Conservation (phyloP, 1,140 invertebrate genomes). For the Cherax destructor region DNA sequence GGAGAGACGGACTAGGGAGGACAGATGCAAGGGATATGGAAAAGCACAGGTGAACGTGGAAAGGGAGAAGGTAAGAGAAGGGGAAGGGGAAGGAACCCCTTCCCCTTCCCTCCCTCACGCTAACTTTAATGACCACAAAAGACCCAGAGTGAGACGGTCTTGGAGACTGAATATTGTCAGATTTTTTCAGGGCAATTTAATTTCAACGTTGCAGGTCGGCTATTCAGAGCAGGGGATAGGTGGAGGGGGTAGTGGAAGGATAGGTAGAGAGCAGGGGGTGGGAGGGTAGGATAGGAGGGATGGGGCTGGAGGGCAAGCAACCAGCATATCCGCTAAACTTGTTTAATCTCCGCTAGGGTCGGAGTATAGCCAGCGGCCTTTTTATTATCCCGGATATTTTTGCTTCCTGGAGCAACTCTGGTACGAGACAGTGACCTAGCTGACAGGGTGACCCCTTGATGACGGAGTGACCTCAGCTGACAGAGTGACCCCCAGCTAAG, state of each 20-base stretch:
- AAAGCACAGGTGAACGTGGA: neutral
- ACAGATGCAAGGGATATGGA: too few relatives aligned
- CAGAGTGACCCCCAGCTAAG: too few relatives aligned
- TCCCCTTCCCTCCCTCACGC: neutral
- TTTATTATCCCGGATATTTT: neutral
- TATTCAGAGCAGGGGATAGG: neutral
- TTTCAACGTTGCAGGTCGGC: conserved; percentile 3
- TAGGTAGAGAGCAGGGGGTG: neutral
- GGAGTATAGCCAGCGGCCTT: neutral
- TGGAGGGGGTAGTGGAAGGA: neutral
- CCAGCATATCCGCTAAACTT: neutral
- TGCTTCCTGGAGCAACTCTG: neutral
- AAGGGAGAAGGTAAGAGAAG: neutral
- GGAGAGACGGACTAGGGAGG: too few relatives aligned
- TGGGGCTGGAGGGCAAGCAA: neutral
- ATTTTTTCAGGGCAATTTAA: conserved; percentile 48
- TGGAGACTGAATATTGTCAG: conserved; percentile 30
- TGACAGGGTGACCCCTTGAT: too few relatives aligned
- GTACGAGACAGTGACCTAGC: too few relatives aligned
- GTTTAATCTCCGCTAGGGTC: neutral
- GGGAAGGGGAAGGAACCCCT: neutral
- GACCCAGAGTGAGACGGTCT: conserved; percentile 32
- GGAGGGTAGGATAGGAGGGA: too few relatives aligned
- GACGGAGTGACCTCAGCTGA: too few relatives aligned
- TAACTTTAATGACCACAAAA: conserved; percentile 42